Evolutionary conservation across 2,797 vertebrate genomes (phyloP).

Genomic region (Ptychadena robeensis): DNA sequence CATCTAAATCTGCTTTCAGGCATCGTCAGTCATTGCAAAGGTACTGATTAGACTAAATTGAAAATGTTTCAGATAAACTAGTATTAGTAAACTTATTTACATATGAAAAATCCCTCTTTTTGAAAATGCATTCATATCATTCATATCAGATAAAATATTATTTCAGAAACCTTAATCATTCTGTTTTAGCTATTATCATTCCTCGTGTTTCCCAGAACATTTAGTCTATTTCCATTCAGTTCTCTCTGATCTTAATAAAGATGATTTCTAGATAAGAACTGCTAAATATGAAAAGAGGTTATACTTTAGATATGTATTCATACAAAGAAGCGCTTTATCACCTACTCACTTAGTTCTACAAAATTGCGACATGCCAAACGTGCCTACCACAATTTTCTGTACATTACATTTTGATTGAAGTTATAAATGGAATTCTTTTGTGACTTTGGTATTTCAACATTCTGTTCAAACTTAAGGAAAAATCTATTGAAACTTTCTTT

Average conservation of each 20-base stretch:
- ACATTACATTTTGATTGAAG: slow-evolving; percentile 55
- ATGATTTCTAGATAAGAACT: slow-evolving; percentile 33
- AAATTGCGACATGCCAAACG: slow-evolving; percentile 37
- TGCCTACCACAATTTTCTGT: slow-evolving; percentile 46
- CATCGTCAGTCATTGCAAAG: neutral
- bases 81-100: neutral
- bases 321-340: slow-evolving; percentile 36
- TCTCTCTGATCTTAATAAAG: slow-evolving; percentile 37
- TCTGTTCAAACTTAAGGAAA: slow-evolving; percentile 23
- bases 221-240: slow-evolving; percentile 24
- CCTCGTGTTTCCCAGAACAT: neutral
- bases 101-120: neutral
- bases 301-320: slow-evolving; percentile 35
- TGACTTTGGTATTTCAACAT: slow-evolving; percentile 35
- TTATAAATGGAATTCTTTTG: slow-evolving; percentile 50
- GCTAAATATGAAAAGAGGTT: slow-evolving; percentile 35
- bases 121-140: neutral
- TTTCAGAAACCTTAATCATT: slow-evolving; percentile 10
- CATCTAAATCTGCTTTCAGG: neutral
- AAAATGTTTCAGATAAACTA: neutral
- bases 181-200: slow-evolving; percentile 5
- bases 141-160: neutral
- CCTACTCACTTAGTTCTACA: slow-evolving; percentile 41
- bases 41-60: neutral
- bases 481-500: slow-evolving; percentile 29